phyloP scores from a whole-genome alignment of 2,888 invertebrate genomes.

The Platycheirus albimanus region DNA sequence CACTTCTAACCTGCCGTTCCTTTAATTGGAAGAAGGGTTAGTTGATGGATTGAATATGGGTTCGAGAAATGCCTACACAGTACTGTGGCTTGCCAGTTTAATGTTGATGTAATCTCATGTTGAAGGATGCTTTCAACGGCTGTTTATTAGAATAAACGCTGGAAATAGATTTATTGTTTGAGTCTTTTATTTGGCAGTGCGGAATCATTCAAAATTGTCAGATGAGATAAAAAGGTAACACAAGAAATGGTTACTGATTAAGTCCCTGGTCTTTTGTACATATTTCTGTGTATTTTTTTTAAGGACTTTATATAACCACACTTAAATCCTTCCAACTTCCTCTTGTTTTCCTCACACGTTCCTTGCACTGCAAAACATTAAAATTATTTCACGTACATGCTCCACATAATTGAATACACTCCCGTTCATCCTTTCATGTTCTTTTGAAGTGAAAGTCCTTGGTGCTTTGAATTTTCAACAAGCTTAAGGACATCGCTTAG shows the following conservation, averaged over 20 bases:
- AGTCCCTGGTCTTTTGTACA: background rate
- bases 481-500: background rate
- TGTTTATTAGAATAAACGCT: conserved; percentile 55
- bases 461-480: background rate
- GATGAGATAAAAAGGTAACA: background rate
- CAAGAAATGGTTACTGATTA: no score
- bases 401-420: conserved; percentile 24
- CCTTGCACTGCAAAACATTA: background rate
- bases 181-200: background rate
- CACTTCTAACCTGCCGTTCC: conserved; percentile 47
- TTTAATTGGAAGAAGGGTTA: conserved; percentile 1
- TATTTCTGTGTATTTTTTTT: background rate
- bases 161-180: conserved; percentile 13
- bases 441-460: background rate
- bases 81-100: conserved; percentile 23
- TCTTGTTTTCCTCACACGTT: background rate
- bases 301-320: background rate
- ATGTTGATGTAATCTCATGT: conserved; percentile 66
- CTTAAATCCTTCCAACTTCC: background rate
- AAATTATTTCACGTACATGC: conserved; percentile 20
- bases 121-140: conserved; percentile 65
- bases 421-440: background rate
- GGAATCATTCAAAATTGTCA: background rate
- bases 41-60: conserved; percentile 47
- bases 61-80: background rate